Percentiles rank a stretch among this genome's conserved stretches.
Conservation (phyloP, 2,113 vertebrate species). For the Grus americana region DNA sequence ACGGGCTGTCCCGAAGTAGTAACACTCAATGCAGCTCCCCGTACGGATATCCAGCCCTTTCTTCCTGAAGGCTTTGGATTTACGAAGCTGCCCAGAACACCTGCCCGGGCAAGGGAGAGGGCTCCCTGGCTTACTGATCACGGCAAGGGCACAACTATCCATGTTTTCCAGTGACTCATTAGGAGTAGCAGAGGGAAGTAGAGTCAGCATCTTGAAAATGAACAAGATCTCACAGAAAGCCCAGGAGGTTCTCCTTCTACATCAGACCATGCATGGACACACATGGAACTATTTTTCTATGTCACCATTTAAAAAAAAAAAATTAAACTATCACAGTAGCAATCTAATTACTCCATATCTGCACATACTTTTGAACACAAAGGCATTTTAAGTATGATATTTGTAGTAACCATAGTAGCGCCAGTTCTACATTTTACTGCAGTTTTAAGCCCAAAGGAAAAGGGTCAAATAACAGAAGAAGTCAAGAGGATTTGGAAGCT, state of each 20-base stretch:
- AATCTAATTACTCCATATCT: neutral
- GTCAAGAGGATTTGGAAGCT: neutral
- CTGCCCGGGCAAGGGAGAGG: neutral
- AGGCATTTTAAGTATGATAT: rapidly evolving
- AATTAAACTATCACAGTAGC: neutral
- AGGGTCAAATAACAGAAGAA: neutral
- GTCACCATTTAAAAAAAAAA: neutral
- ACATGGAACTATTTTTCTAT: rapidly evolving
- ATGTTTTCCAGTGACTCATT: neutral
- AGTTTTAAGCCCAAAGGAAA: neutral
- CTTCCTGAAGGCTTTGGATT: neutral
- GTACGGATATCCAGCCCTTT: neutral
- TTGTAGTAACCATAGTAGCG: neutral
- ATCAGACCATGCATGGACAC: neutral
- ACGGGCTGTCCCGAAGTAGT: rapidly evolving
- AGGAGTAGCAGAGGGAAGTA: neutral
- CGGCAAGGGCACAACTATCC: neutral
- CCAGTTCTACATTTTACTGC: neutral
- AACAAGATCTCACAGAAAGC: too few relatives aligned
- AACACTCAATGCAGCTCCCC: neutral
- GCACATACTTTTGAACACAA: neutral
- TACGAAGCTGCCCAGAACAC: neutral
- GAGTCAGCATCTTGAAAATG: neutral
- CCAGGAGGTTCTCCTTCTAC: neutral
- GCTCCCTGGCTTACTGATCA: too few relatives aligned